Evolutionary conservation across 2,888 invertebrate genomes (phyloP), one percentile per base, ranked within the genome.

Genomic region (Pseudeuparius sepicola): DNA sequence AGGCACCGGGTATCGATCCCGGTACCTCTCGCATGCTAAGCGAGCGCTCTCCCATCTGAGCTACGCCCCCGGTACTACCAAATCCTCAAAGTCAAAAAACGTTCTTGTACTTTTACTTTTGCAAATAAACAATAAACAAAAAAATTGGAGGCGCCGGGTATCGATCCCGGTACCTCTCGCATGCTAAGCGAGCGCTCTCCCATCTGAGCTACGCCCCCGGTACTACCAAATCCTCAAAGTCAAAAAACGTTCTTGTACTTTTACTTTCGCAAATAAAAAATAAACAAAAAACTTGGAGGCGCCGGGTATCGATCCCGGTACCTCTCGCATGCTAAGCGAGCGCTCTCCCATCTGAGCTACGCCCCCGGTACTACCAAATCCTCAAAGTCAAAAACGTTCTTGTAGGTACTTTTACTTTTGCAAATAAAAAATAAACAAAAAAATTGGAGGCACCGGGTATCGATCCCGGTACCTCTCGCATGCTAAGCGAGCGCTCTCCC

Each of bases 21-120:
- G 53, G 54, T 55, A 53, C 54, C 53, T 52, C 52, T 55, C 53
- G 53, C 54, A 55, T 55, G 55, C 54, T 55, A 54, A 54, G 53
- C 52, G 54, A 54, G 53, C 53, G 54, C 53, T 53, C 51, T 53
- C 48, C 52, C 52, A 52, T 51, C 49, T 51, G 51, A 51, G 51
- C 51, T 51, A 51, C 51, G 48, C 50, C 52, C 51, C 51, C 52
- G n/a, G n/a, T n/a, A n/a, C n/a, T n/a, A n/a, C n/a, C n/a, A n/a
- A n/a, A n/a, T n/a, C n/a, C n/a, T n/a, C n/a, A n/a, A n/a, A n/a
- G n/a, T n/a, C n/a, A n/a, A n/a, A n/a, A n/a, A n/a, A n/a, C n/a
- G n/a, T n/a, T n/a, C n/a, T n/a, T n/a, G n/a, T n/a, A n/a, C n/a
- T n/a, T n/a, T n/a, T n/a, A n/a, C n/a, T n/a, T n/a, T n/a, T n/a